Evolutionary conservation across 2,113 vertebrate species (phyloP), one percentile per base, ranked within the genome.

Genomic region (Callithrix jacchus): DNA sequence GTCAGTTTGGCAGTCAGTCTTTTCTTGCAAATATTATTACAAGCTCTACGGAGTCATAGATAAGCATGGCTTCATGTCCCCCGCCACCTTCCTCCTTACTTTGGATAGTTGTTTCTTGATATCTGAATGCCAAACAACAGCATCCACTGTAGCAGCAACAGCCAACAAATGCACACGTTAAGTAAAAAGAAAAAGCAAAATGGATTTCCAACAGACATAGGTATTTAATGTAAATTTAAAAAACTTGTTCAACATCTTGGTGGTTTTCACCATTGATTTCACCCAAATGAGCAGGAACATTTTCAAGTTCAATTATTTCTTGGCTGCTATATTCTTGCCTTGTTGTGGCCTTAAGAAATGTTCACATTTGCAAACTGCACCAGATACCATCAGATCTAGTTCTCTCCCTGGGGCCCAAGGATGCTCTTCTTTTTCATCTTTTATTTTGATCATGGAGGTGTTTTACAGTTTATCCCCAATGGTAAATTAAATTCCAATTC

Each of bases 341-440:
- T 42, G 3, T 80, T 64, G 47, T 40, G 86, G 45, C 32, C 81
- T 74, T 89, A 76, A 86, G 27, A 93, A 83, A 70, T 37, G 40
- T 61, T 76, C 86, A 49, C 37, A 32, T 86, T 73, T 94, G 20
- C 58, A 89, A 88, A 18, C 70, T 86, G 16, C 8, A 89, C 23
- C 37, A 91, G 54, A 83, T 66, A 58, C 49, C n/a, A 91, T 93
- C 84, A 85, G 64, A 52, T 52, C 85, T 77, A 88, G 68, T 80
- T 91, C 54, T 40, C 35, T 58, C 70, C 79, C 74, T 61, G 18
- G 17, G 61, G 70, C 89, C 54, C 61, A 71, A 87, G 56, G 16
- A 79, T 80, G 79, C 42, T 93, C 35, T 83, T 89, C 77, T 86
- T 94, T 95, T 89, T 95, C 89, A 87, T 97, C 58, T 94, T 93